phyloP scores from a whole-genome alignment of 2,888 invertebrate species.

The Gasteruption jaculator region DNA sequence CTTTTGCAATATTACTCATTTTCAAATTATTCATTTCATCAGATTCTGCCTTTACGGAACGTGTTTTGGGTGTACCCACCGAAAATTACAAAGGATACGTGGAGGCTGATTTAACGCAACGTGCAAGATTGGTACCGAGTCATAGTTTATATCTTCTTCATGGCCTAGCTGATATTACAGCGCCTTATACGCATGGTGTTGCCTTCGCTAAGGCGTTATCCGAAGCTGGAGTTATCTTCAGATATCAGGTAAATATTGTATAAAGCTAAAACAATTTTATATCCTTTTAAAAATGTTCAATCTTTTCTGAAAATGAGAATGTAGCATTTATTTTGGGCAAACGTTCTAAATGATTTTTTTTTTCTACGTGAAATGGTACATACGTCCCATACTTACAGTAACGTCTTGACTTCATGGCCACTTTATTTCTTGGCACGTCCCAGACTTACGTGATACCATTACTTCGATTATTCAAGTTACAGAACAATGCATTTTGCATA shows the following conservation, averaged over 20 bases:
- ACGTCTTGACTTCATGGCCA: too few species aligned
- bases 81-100: conserved; percentile 89
- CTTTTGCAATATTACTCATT: not conserved
- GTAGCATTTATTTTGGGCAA: not conserved
- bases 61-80: conserved; percentile 81
- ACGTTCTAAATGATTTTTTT: not conserved
- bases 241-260: conserved; percentile 78
- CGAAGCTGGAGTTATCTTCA: conserved; percentile 82
- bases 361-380: not conserved
- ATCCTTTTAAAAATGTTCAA: not conserved
- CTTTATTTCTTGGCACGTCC: too few species aligned
- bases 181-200: conserved; percentile 91
- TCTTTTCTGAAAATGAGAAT: not conserved
- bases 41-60: conserved; percentile 96
- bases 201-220: conserved; percentile 84
- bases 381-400: not conserved
- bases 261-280: not conserved
- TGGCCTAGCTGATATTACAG: conserved; percentile 87
- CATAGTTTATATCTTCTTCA: conserved; percentile 87
- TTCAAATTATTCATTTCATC: conserved; percentile 27
- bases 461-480: too few species aligned
- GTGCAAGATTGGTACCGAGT: conserved; percentile 82
- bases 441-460: too few species aligned
- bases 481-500: too few species aligned
- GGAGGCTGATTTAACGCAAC: conserved; percentile 85